Base-by-base conservation (phyloP, 2,888 invertebrate genomes). In the Drosophila testacea region DNA sequence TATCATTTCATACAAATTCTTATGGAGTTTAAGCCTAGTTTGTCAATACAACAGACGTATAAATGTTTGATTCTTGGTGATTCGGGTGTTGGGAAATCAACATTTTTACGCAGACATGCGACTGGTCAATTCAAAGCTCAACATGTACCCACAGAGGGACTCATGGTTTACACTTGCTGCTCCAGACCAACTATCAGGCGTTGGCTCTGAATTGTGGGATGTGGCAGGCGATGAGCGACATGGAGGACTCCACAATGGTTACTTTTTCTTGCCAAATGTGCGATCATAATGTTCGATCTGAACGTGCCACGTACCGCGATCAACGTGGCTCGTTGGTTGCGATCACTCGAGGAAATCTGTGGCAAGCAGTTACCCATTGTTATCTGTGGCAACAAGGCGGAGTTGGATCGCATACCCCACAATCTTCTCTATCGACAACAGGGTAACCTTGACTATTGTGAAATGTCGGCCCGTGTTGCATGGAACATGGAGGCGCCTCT, bases 351-450 rank as follows among this genome's bases (percentile, higher is more conserved):
- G 28, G 5, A 34, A 9, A 61, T 74, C 32, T n/a, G 73, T 16
- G n/a, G 69, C 64, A 36, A 27, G 0, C 7, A 64, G 16, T 6
- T 73, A 51, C 69, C 73, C 7, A 22, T 75, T 7, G 60, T 73
- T 7, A 32, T 73, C 10, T 73, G 73, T 13, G 73, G 76, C 70
- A 75, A 69, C 57, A 74, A n/a, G n/a, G 56, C 73, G n/a, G 73
- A 74, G 2, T 16, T 69, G 42, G 1, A 61, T 32, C 73, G 76
- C 4, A 74, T 74, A 57, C 10, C 52, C 0, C n/a, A n/a, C n/a
- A n/a, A 41, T 3, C n/a, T n/a, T 11, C 4, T 36, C 7, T 59
- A n/a, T 2, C 56, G 30, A 0, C 32, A 22, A 9, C 64, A 69
- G 34, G 4, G 4, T 1, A 61, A 54, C 38, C 13, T 57, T 1